These are phyloP conservation scores for Drosophila leontia DNA, from an alignment of 1,140 invertebrate genomes.

Conservation along the genomic window DNA sequence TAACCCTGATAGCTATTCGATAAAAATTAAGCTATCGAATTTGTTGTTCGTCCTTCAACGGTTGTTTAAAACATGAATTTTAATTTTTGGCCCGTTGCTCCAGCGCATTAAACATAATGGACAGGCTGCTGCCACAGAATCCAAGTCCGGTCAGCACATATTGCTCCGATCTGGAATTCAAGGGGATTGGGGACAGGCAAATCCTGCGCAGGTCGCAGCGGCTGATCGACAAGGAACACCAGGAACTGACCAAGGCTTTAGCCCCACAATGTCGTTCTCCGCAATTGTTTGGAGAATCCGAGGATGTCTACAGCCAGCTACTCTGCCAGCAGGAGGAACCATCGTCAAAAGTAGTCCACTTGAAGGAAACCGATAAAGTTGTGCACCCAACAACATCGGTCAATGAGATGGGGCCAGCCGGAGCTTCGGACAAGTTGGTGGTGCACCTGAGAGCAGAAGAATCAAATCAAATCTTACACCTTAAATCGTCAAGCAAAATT, in stretches of 20 bases:
- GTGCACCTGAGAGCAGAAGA: not conserved
- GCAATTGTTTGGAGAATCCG: constrained; percentile 46
- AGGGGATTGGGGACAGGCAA: constrained; percentile 1
- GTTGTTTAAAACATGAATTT: not conserved
- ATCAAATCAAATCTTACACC: not conserved
- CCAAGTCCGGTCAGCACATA: constrained; percentile 47
- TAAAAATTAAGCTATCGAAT: not conserved
- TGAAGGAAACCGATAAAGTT: not conserved
- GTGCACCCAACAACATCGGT: not conserved
- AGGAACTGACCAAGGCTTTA: not conserved
- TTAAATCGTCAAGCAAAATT: not conserved
- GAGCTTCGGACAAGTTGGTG: not conserved
- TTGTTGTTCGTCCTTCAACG: not conserved
- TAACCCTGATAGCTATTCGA: constrained; percentile 5
- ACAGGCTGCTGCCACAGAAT: not conserved
- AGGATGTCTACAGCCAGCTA: constrained; percentile 42
- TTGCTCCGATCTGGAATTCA: constrained; percentile 24
- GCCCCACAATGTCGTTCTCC: constrained; percentile 35
- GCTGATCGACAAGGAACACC: constrained; percentile 34
- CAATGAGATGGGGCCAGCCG: not conserved
- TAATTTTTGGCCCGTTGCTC: not conserved
- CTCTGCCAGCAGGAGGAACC: constrained; percentile 5
- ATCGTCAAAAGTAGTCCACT: not conserved
- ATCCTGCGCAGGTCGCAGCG: constrained; percentile 51
- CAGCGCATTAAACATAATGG: constrained; percentile 4